Base-by-base conservation (phyloP, 2,888 invertebrate species). In the Tupiocoris notatus region DNA sequence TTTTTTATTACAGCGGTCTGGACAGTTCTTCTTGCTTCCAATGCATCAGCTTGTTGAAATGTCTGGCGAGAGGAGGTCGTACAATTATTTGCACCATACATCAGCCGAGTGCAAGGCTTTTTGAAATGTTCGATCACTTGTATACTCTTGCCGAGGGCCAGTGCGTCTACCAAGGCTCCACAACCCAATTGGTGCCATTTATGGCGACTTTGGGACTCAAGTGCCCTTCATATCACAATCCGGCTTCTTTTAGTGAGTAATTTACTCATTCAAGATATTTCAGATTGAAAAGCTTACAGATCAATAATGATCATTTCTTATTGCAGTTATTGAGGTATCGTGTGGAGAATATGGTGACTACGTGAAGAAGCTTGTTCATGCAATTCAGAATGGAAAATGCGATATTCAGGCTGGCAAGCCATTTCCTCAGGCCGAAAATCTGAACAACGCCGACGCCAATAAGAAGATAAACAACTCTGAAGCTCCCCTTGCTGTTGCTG, bases 311-410 rank as follows among this genome's bases (percentile, higher is more conserved):
- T 70, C 58, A 22, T 64, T 54, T 59, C 81, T 77, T 17, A 57
- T 76, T 79, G n/a, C 83, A 89, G 89, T 96, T 81, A 96, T 96
- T 85, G 97, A 98, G 85, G 95, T 98, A 1, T 95, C 97, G 0
- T 95, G 96, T 83, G 97, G 97, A 0, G 97, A 98, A 84, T 96
- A 97, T 83, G 98, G 98, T 74, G 94, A 95, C 82, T 92, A 95
- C 82, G 93, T 92, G 0, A 89, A 90, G 80, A 92, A 90, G 81
- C 86, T 96, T 71, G 94, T 95, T 3, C 89, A 89, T 7, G 95
- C 95, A 6, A 94, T 96, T 71, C 89, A 91, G 79, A 94, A 94
- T 83, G 94, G 95, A 71, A 90, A 91, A 82, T 88, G 90, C 81
- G 93, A 94, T 82, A 92, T 94, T 81, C 89, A 92, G 80, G 88